Percentiles rank a stretch among this genome's conserved stretches.
Evolutionary conservation across 2,797 vertebrate genomes (phyloP).

Genomic region (Podarcis lilfordi): DNA sequence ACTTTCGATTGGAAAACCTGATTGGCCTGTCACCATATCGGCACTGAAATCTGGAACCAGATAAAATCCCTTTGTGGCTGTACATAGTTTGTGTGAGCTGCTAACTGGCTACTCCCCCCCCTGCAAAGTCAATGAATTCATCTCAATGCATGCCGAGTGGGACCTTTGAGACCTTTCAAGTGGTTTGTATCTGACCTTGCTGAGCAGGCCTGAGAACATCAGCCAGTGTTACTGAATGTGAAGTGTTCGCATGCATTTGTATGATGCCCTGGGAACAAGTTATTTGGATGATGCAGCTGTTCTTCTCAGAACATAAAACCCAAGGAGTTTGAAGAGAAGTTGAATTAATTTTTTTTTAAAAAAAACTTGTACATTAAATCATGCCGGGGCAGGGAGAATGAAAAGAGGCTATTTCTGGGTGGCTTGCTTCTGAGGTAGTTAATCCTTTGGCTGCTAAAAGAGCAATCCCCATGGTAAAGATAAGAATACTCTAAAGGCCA

Average conservation of each 20-base stretch:
- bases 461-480: not conserved
- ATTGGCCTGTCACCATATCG: not conserved
- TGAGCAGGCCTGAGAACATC: not conserved
- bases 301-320: constrained; percentile 47
- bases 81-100: not conserved
- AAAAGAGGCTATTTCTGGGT: constrained; percentile 4
- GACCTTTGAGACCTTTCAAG: constrained; percentile 26
- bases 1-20: not conserved
- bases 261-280: not conserved
- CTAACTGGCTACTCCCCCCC: not conserved
- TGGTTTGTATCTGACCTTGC: constrained; percentile 45
- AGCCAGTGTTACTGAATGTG: not conserved
- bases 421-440: constrained; percentile 29
- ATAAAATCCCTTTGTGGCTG: not conserved
- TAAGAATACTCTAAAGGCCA: not conserved
- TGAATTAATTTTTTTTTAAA: not conserved
- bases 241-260: not conserved
- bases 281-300: constrained; percentile 31
- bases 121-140: not conserved
- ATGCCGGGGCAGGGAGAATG: not conserved
- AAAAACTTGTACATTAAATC: constrained; percentile 28
- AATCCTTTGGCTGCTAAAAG: constrained; percentile 31
- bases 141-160: not conserved
- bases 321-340: not conserved
- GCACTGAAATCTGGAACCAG: not conserved